These are phyloP conservation scores for Monochamus saltuarius DNA, from an alignment of 1,140 invertebrate genomes.

Conservation along the genomic window DNA sequence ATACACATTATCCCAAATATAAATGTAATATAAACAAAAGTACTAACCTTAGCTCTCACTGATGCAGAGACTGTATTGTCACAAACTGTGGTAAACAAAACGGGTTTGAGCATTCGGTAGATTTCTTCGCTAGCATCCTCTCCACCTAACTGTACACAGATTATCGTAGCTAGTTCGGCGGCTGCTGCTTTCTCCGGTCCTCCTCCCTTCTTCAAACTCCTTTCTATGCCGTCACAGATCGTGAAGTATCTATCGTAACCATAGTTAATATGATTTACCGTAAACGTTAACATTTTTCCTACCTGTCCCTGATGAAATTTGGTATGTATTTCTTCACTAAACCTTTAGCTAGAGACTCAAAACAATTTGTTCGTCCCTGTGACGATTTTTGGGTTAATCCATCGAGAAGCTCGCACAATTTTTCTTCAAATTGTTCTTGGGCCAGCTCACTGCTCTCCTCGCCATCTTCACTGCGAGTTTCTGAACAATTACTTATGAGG, in stretches of 20 bases:
- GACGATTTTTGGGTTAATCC: conserved; percentile 81
- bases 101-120: conserved; percentile 60
- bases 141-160: conserved; percentile 81
- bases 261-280: no score
- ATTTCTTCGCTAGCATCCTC: conserved; percentile 64
- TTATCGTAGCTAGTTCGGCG: conserved; percentile 72
- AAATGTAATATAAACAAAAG: no score
- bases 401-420: conserved; percentile 83
- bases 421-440: conserved; percentile 84
- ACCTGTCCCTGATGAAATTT: conserved; percentile 72
- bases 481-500: conserved; percentile 64
- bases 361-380: conserved; percentile 72
- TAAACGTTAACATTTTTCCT: no score
- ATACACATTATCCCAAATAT: no score
- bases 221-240: conserved; percentile 76
- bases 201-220: conserved; percentile 78
- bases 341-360: conserved; percentile 71
- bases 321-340: conserved; percentile 79
- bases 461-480: conserved; percentile 61
- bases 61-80: conserved; percentile 62
- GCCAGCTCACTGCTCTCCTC: conserved; percentile 59
- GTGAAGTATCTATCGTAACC: conserved; percentile 70
- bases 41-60: conserved; percentile 62
- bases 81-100: conserved; percentile 59
- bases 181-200: conserved; percentile 78